A percentile compares a stretch with the other conserved stretches of the same genome.
Evolutionary conservation across 2,797 vertebrate genomes (phyloP).

Genomic region (Peromyscus nudipes): DNA sequence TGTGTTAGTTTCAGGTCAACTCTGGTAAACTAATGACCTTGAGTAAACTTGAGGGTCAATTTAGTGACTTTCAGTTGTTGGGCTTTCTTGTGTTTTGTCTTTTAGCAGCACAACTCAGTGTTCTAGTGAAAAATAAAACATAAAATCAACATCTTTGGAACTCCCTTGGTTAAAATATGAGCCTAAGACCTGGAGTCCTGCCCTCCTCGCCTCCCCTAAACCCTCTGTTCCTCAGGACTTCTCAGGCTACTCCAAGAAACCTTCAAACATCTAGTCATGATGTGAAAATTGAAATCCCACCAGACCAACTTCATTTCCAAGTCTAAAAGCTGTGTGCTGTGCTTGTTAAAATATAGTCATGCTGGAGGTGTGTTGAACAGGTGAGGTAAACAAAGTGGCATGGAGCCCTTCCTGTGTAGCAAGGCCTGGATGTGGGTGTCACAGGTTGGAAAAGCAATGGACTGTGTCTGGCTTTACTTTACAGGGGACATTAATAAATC

Average conservation of each 20-base stretch:
- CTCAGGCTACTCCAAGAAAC: neutral
- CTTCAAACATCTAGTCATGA: neutral
- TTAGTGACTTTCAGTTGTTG: neutral
- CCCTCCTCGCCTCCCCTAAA: neutral
- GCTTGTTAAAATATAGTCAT: neutral
- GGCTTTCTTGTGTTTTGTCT: neutral
- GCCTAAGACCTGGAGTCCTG: neutral
- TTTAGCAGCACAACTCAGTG: neutral
- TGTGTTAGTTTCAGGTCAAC: neutral
- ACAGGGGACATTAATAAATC: neutral
- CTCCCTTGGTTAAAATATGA: neutral
- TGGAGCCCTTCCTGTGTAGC: neutral
- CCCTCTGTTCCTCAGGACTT: neutral
- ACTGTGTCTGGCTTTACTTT: neutral
- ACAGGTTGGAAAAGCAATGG: neutral
- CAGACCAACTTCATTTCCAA: neutral
- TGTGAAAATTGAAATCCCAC: neutral
- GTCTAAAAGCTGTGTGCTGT: neutral
- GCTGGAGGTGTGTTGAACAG: neutral
- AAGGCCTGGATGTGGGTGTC: neutral
- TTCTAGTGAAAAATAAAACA: conserved; percentile 46
- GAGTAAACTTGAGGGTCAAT: neutral
- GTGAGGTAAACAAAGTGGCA: neutral
- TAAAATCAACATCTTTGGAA: neutral
- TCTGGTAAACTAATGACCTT: neutral